Evolutionary conservation across 2,797 vertebrate species (phyloP), one percentile per base, ranked within the genome.

Genomic region (Sphenodon punctatus): DNA sequence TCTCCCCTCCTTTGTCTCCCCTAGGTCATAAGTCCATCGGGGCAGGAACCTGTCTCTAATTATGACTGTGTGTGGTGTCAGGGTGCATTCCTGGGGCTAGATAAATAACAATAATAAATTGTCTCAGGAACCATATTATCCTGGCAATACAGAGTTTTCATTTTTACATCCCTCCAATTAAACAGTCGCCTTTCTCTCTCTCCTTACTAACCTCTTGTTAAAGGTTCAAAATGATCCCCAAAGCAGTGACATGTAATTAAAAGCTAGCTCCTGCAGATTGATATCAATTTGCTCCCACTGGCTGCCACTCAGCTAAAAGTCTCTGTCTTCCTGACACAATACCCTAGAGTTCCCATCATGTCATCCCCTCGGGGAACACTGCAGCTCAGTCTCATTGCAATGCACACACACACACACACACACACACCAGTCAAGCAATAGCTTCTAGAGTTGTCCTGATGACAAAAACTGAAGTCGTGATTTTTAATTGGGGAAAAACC

Each of bases 271-370:
- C 45, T 61, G 85, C 78, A 19, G 91, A 86, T 67, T 73, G 84
- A 58, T 94, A 94, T 94, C 94, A 78, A 88, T 75, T 92, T 66
- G 73, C 79, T 93, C 90, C 78, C 7, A 1, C 30, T 82, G 91
- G 70, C 87, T 89, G 79, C 86, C 72, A 87, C 92, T 89, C 32
- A 87, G 80, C 88, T 95, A 93, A 93, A 92, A 36, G 20, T 87
- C 86, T 93, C 85, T 89, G 81, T 67, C 68, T 32, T 0, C 73
- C 88, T 85, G 81, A 76, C 20, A 20, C 67, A 53, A 81, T 56
- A 75, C 1, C 39, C 89, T 67, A 84, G 86, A 75, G 67, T 94
- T 93, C 93, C 93, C 74, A 61, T 77, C 22, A 41, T 43, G 51
- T 78, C 80, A 63, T 1, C 1, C 65, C 59, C 32, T 43, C 0